phyloP scores from a whole-genome alignment of 2,797 vertebrate genomes.

The Lerista edwardsae region DNA sequence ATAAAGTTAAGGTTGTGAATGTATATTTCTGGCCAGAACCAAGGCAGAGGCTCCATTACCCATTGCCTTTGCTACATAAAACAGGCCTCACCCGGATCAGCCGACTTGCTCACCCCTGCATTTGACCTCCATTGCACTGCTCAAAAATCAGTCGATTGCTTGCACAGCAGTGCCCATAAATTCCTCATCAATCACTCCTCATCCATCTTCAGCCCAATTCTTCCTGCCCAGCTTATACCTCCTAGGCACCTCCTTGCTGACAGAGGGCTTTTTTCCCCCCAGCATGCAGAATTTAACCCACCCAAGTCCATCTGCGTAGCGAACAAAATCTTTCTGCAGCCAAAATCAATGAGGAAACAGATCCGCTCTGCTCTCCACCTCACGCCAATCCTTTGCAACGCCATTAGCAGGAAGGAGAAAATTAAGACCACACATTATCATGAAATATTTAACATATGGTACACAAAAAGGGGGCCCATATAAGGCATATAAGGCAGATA shows the following conservation, averaged over 20 bases:
- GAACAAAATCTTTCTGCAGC: neutral
- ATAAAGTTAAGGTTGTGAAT: too few relatives aligned
- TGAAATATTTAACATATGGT: neutral
- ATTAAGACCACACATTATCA: too few relatives aligned
- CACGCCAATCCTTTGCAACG: neutral
- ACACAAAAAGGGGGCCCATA: too few relatives aligned
- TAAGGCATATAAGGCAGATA: too few relatives aligned
- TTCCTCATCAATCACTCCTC: slow-evolving; percentile 8
- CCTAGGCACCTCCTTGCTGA: neutral
- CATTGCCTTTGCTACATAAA: neutral
- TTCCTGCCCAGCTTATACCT: neutral
- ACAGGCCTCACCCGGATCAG: neutral
- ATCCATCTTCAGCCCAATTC: neutral
- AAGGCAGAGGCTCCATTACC: neutral
- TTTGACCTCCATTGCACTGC: neutral
- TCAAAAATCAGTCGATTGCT: neutral
- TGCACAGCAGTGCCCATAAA: neutral
- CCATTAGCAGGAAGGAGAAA: neutral
- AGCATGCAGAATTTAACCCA: neutral
- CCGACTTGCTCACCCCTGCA: neutral
- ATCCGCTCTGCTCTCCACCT: neutral
- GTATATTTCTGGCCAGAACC: neutral
- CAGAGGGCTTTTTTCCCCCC: neutral
- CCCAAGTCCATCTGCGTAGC: neutral
- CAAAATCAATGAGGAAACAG: neutral